Conservation (phyloP, 2,113 vertebrate species). For the Mormoops blainvillei region DNA sequence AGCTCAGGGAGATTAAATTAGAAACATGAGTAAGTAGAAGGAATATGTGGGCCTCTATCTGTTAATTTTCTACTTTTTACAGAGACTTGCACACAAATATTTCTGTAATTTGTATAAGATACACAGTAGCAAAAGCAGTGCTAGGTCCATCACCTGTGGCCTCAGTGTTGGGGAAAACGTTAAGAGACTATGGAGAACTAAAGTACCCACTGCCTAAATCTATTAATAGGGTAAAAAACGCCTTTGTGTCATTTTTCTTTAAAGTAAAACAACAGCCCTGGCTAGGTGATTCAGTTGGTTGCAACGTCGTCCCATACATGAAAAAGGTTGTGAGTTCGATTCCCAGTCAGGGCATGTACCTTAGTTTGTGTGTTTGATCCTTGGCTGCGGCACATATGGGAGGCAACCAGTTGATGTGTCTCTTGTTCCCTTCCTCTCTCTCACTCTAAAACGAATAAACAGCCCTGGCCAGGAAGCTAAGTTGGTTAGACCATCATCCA, state of each 20-base stretch:
- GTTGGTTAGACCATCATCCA: too few relatives aligned
- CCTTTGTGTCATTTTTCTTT: neutral
- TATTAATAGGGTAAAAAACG: neutral
- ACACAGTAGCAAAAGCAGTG: neutral
- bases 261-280: neutral
- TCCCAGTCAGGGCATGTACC: too few relatives aligned
- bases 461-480: too few relatives aligned
- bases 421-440: too few relatives aligned
- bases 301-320: too few relatives aligned
- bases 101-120: neutral
- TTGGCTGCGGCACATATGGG: too few relatives aligned
- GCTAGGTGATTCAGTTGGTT: too few relatives aligned
- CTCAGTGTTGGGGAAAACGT: neutral
- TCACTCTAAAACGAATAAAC: too few relatives aligned
- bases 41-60: neutral
- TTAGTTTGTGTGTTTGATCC: too few relatives aligned
- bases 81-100: neutral
- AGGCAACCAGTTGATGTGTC: too few relatives aligned
- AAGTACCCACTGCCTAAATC: neutral
- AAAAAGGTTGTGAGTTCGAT: too few relatives aligned
- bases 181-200: neutral
- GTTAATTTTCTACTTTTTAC: conserved; percentile 12
- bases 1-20: neutral
- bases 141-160: neutral
- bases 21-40: neutral